Percentiles rank a stretch among this genome's conserved stretches.
phyloP scores from a whole-genome alignment of 2,888 invertebrate genomes.

The Enoplolaimus lenunculus region DNA sequence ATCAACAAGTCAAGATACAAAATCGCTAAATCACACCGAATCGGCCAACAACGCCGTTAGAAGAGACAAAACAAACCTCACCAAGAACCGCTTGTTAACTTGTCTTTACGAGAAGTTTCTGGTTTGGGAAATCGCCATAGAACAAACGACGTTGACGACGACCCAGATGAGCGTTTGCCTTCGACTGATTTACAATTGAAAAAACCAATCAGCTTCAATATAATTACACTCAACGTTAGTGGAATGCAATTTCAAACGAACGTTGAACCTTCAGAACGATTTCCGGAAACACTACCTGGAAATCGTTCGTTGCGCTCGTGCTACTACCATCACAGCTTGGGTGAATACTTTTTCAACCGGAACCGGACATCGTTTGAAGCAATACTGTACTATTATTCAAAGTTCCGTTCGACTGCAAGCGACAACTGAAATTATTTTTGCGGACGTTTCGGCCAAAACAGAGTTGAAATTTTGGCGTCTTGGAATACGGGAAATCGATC shows the following conservation, averaged over 20 bases:
- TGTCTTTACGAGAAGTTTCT: no score
- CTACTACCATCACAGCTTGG: conserved; percentile 30
- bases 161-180: no score
- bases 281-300: conserved; percentile 35
- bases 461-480: conserved; percentile 45
- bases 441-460: conserved; percentile 44
- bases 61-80: no score
- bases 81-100: no score
- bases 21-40: no score
- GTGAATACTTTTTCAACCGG: conserved; percentile 39
- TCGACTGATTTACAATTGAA: no score
- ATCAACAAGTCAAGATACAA: no score
- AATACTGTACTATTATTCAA: conserved; percentile 47
- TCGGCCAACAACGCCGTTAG: no score
- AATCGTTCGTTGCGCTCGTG: conserved; percentile 30
- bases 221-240: conserved; percentile 36
- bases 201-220: no score
- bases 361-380: conserved; percentile 44
- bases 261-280: conserved; percentile 32
- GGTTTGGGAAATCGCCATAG: no score
- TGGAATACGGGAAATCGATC: conserved; percentile 40
- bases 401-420: no score
- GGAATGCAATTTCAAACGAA: conserved; percentile 36
- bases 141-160: no score
- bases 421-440: conserved; percentile 44